Conservation (phyloP, 2,888 invertebrate species). For the Macrostomum cliftonense region DNA sequence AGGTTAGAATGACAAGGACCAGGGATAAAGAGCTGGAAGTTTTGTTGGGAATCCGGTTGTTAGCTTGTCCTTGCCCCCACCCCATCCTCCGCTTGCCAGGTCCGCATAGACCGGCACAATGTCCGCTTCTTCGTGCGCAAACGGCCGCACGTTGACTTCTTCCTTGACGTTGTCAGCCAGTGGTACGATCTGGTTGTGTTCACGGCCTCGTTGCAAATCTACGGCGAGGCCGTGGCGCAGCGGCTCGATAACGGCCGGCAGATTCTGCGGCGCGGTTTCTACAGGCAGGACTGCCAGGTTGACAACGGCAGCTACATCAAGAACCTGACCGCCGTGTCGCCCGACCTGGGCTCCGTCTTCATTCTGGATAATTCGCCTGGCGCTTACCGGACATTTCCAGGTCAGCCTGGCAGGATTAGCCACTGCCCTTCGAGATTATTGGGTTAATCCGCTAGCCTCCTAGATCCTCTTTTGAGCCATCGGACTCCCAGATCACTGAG, state of each 20-base stretch:
- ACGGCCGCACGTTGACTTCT: slow-evolving; percentile 95
- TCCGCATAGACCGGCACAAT: slow-evolving; percentile 89
- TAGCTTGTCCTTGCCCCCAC: too few relatives aligned
- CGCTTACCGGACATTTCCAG: slow-evolving; percentile 90
- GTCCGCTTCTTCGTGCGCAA: slow-evolving; percentile 98
- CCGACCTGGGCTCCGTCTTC: slow-evolving; percentile 89
- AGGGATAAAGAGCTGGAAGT: too few relatives aligned
- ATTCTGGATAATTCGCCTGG: slow-evolving; percentile 98
- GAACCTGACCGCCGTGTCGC: slow-evolving; percentile 78
- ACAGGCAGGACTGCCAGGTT: slow-evolving; percentile 75
- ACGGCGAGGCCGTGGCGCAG: slow-evolving; percentile 95
- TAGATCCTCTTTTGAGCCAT: too few relatives aligned
- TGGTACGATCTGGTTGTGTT: slow-evolving; percentile 98
- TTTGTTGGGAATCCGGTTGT: too few relatives aligned
- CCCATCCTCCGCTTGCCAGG: slow-evolving; percentile 23
- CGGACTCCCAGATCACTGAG: too few relatives aligned
- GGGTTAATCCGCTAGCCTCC: too few relatives aligned
- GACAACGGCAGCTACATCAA: slow-evolving; percentile 87
- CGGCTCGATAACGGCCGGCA: slow-evolving; percentile 84
- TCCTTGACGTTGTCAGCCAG: slow-evolving; percentile 86
- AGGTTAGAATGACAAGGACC: too few relatives aligned
- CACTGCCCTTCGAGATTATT: too few relatives aligned
- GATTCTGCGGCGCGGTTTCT: slow-evolving; percentile 74
- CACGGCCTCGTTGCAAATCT: slow-evolving; percentile 99
- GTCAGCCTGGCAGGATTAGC: slow-evolving; percentile 41